These are phyloP conservation scores for Epinotia demarniana DNA, from an alignment of 2,888 invertebrate species.

Conservation along the genomic window DNA sequence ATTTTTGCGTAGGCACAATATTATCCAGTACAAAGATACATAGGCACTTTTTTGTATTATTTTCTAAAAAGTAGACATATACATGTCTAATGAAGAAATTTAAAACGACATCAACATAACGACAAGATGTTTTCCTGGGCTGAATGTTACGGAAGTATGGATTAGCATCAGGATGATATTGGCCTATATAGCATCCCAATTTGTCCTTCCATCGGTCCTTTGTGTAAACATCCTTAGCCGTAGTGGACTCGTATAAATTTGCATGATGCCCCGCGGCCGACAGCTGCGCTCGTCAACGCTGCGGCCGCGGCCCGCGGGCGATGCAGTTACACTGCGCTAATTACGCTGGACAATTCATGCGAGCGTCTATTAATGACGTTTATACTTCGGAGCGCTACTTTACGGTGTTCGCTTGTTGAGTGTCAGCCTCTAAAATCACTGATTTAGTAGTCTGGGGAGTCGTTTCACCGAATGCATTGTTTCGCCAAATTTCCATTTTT, in stretches of 20 bases:
- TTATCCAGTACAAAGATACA: too few species aligned
- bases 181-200: not conserved
- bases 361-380: not conserved
- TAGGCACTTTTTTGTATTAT: too few species aligned
- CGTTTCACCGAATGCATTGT: too few species aligned
- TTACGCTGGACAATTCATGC: constrained; percentile 5
- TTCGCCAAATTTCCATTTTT: too few species aligned
- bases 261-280: constrained; percentile 31
- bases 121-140: not conserved
- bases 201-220: not conserved
- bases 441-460: not conserved
- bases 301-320: constrained; percentile 16
- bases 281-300: constrained; percentile 35
- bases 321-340: constrained; percentile 31
- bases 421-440: not conserved
- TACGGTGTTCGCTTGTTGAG: not conserved
- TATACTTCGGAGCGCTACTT: not conserved
- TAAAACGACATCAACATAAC: not conserved
- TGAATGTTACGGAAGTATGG: not conserved
- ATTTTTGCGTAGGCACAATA: too few species aligned
- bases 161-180: not conserved
- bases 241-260: constrained; percentile 27
- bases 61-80: too few species aligned
- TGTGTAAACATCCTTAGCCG: constrained; percentile 8
- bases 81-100: not conserved